phyloP scores from a whole-genome alignment of 2,888 invertebrate species.

The Oithona nana region DNA sequence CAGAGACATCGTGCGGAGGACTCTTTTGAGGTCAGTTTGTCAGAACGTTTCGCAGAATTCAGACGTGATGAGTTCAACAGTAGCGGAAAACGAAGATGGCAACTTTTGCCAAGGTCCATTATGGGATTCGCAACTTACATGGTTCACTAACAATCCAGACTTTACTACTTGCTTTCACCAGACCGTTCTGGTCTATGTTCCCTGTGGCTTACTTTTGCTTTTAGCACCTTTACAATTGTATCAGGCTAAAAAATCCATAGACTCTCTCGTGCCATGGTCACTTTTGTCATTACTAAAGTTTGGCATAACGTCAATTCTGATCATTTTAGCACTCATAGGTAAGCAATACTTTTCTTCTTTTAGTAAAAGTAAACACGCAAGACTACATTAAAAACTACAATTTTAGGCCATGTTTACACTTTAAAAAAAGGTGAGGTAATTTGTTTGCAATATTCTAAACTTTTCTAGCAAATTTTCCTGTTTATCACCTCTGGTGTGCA shows the following conservation, averaged over 20 bases:
- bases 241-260: conserved; percentile 1
- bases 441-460: no score
- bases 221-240: conserved; percentile 44
- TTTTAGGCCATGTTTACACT: no score
- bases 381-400: no score
- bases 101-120: conserved; percentile 10
- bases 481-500: no score
- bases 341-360: no score
- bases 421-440: no score
- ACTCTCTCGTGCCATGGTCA: neutral
- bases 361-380: no score
- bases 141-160: conserved; percentile 63
- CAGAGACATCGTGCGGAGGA: no score
- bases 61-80: no score
- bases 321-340: neutral
- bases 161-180: conserved; percentile 79
- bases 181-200: conserved; percentile 71
- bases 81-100: neutral
- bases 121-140: conserved; percentile 42
- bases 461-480: no score
- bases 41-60: no score
- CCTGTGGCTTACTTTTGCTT: conserved; percentile 63
- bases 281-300: neutral
- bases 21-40: no score
- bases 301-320: neutral